Conservation (phyloP, 64 coral and sea anemone genomes). For the Montipora sp. region DNA sequence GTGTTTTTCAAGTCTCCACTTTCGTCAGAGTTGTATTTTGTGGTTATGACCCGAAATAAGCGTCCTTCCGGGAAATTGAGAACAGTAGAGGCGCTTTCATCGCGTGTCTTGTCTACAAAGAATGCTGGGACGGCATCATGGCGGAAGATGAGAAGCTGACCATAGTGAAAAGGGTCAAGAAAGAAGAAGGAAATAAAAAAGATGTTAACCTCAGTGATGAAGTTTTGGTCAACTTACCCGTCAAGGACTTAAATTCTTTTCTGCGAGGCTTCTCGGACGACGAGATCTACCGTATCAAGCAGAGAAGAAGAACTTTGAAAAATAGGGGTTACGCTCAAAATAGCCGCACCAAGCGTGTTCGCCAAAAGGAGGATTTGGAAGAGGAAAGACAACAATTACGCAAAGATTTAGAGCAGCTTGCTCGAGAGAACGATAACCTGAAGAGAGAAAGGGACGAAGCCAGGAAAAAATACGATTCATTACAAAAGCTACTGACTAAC, state of each 20-base stretch:
- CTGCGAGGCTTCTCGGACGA: conserved; percentile 80
- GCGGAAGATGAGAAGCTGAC: conserved; percentile 89
- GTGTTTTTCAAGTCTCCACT: no score
- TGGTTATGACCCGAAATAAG: no score
- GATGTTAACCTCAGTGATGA: conserved; percentile 73
- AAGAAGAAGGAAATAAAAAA: conserved; percentile 64
- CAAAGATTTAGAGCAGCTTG: conserved; percentile 82
- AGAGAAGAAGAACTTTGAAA: conserved; percentile 92
- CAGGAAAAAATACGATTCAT: conserved; percentile 83
- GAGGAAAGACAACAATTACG: conserved; percentile 78
- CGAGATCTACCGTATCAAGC: conserved; percentile 81
- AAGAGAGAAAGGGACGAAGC: conserved; percentile 93
- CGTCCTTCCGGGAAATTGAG: no score
- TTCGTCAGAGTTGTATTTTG: no score
- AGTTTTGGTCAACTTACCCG: conserved; percentile 73
- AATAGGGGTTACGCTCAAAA: conserved; percentile 99
- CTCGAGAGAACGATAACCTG: conserved; percentile 94
- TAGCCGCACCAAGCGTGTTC: conserved; percentile 93
- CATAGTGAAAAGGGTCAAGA: conserved; percentile 81
- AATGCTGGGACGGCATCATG: conserved; percentile 81
- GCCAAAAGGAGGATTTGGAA: conserved; percentile 86
- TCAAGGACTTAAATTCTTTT: conserved; percentile 81
- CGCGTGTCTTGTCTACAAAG: conserved; percentile 56
- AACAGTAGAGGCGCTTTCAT: no score
- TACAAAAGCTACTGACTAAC: conserved; percentile 91